Percentiles rank a stretch among this genome's conserved stretches.
Conservation (phyloP, 2,888 invertebrate genomes). For the Gasteruption jaculator region DNA sequence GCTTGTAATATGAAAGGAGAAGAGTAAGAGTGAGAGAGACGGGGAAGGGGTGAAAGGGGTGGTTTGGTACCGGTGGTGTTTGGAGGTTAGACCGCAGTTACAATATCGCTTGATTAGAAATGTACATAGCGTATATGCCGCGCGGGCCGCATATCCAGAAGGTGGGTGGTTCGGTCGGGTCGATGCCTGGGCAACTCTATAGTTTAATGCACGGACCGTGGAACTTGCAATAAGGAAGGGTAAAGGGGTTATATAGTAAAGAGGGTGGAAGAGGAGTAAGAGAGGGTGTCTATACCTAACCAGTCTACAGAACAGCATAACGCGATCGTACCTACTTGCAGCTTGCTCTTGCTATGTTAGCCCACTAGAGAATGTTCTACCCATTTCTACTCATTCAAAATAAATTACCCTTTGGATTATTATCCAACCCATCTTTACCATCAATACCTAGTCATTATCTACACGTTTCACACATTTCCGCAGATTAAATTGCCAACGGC, state of each 20-base stretch:
- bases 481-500: no score
- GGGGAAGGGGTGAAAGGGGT: conserved; percentile 21
- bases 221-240: conserved; percentile 51
- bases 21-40: conserved; percentile 15
- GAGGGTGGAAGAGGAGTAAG: conserved; percentile 17
- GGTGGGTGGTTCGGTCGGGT: conserved; percentile 43
- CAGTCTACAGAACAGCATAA: conserved; percentile 35
- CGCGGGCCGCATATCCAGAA: conserved; percentile 47
- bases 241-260: conserved; percentile 23
- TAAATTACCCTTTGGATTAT: no score
- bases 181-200: conserved; percentile 49
- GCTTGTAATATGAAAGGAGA: conserved; percentile 4
- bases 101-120: conserved; percentile 54
- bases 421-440: no score
- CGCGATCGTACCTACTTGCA: conserved; percentile 40
- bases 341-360: conserved; percentile 28
- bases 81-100: conserved; percentile 53
- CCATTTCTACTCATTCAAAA: no score
- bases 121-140: conserved; percentile 51
- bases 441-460: no score
- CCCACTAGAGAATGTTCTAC: conserved; percentile 32
- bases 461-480: no score
- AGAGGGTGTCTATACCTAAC: conserved; percentile 24
- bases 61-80: conserved; percentile 44
- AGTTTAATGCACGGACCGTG: conserved; percentile 49